Evolutionary conservation across 2,888 invertebrate genomes (phyloP).

Genomic region (Pristionchus fissidentatus): DNA sequence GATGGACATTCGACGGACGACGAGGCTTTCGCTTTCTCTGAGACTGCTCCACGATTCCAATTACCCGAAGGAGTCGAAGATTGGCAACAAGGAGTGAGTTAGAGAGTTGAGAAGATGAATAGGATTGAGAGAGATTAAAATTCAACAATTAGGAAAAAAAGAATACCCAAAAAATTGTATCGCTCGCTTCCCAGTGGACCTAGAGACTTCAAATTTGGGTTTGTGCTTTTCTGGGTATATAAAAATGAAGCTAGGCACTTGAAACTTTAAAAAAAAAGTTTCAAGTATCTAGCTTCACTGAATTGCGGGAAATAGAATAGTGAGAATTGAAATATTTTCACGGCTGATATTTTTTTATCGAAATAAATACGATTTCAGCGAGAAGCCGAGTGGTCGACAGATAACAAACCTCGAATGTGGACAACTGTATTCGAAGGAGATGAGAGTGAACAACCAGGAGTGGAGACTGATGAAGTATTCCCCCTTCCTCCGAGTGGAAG

Average conservation of each 20-base stretch:
- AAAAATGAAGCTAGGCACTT: neutral
- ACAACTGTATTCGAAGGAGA: constrained; percentile 74
- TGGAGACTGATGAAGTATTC: constrained; percentile 58
- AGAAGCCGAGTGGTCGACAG: neutral
- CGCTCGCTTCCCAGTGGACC: neutral
- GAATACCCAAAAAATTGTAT: too few relatives aligned
- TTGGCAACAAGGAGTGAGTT: constrained; percentile 38
- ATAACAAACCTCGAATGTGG: constrained; percentile 68
- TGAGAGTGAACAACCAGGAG: constrained; percentile 56
- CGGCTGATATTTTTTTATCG: neutral
- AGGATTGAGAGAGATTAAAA: too few relatives aligned
- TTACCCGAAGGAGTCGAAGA: constrained; percentile 46
- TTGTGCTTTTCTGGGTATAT: neutral
- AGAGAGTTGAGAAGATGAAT: too few relatives aligned
- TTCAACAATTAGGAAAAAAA: too few relatives aligned
- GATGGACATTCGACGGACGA: constrained; percentile 39
- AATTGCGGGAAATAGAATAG: neutral
- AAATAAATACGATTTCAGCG: neutral
- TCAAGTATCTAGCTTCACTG: neutral
- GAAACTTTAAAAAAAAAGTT: neutral
- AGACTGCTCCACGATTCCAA: constrained; percentile 14
- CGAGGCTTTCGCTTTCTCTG: constrained; percentile 36
- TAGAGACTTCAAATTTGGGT: neutral
- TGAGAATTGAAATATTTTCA: neutral
- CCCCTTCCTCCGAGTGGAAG: constrained; percentile 51